A percentile compares a stretch with the other conserved stretches of the same genome.
phyloP scores from a whole-genome alignment of 2,113 vertebrate genomes.

The Castor canadensis region DNA sequence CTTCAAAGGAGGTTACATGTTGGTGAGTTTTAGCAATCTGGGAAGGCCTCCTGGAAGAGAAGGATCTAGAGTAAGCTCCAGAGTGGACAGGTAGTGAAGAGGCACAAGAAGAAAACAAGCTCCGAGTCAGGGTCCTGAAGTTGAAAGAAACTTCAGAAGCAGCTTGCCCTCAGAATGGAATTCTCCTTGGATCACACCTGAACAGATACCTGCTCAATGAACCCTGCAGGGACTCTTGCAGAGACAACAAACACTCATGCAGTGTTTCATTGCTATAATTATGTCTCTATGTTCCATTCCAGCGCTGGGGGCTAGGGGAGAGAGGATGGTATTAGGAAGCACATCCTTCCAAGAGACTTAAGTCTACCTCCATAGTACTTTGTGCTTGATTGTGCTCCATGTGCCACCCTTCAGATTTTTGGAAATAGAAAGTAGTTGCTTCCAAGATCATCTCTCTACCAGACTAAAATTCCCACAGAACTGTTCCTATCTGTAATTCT shows the following conservation, averaged over 20 bases:
- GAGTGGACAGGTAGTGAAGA: neutral
- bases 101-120: neutral
- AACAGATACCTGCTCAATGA: too few relatives aligned
- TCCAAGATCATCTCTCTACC: neutral
- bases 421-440: neutral
- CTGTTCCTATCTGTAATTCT: neutral
- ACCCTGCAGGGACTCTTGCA: neutral
- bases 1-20: neutral
- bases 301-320: too few relatives aligned
- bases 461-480: neutral
- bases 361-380: neutral
- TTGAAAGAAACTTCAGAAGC: neutral
- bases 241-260: fast-evolving
- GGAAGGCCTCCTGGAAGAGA: neutral
- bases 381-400: neutral
- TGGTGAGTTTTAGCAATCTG: too few relatives aligned
- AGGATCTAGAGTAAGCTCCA: neutral
- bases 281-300: neutral
- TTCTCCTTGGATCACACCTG: neutral
- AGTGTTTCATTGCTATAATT: fast-evolving
- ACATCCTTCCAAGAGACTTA: neutral
- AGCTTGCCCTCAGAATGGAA: neutral
- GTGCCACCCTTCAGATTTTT: neutral
- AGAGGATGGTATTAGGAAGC: fast-evolving
- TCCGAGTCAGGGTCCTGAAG: neutral